These are phyloP conservation scores for Paguma larvata DNA, from an alignment of 2,797 vertebrate species.

Conservation along the genomic window DNA sequence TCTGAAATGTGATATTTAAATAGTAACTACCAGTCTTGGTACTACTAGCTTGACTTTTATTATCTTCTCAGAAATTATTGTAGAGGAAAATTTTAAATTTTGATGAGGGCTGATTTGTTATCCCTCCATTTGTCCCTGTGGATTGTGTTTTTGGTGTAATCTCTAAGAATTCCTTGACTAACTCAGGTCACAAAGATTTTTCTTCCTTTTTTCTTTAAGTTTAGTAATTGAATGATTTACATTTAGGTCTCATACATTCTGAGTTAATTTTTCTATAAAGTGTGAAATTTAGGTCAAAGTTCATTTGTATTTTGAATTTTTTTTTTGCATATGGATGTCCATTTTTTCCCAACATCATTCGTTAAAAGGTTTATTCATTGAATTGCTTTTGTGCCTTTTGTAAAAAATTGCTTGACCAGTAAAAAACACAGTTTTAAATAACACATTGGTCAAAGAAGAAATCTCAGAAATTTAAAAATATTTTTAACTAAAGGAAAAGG, in stretches of 20 bases:
- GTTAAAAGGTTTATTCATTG: not conserved
- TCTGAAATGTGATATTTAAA: not conserved
- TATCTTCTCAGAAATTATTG: not conserved
- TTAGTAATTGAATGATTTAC: not conserved
- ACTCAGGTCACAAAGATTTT: not conserved
- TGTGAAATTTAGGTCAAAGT: not conserved
- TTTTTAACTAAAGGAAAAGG: not conserved
- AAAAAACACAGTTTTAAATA: not conserved
- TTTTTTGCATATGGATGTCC: not conserved
- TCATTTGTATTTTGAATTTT: not conserved
- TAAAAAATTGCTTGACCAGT: not conserved
- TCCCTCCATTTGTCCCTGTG: not conserved
- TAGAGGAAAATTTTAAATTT: not conserved
- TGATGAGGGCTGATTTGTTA: not conserved
- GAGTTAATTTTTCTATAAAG: not conserved
- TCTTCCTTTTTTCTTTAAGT: not conserved
- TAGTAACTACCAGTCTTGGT: not conserved
- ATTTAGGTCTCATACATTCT: not conserved
- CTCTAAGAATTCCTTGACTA: not conserved
- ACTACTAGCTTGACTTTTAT: not conserved
- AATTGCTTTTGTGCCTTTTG: not conserved
- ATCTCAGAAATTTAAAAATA: not conserved
- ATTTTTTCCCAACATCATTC: not conserved
- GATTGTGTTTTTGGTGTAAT: not conserved
- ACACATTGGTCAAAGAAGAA: not conserved